These are phyloP conservation scores for Oryctolagus cuniculus DNA, from an alignment of 2,113 vertebrate species.

Conservation along the genomic window mOryCun1.1 NC_091436.1:88931501-88932000, in stretches of 20 bases:
- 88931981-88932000: slow-evolving; percentile 4
- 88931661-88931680: neutral
- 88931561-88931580: no score
- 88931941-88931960: slow-evolving; percentile 35
- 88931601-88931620: neutral
- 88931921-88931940: neutral
- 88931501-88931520: no score
- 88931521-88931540: no score
- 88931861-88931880: neutral
- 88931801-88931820: no score
- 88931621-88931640: slow-evolving; percentile 2
- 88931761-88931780: neutral
- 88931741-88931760: neutral
- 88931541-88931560: no score
- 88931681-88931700: neutral
- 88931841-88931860: neutral
- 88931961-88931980: neutral
- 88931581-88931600: no score
- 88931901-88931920: neutral
- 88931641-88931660: slow-evolving; percentile 24
- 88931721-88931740: neutral
- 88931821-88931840: neutral
- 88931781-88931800: neutral
- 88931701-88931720: slow-evolving; percentile 15
- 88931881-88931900: neutral